Evolutionary conservation across 2,888 invertebrate species (phyloP).

Genomic region (Drosophila neutralis): DNA sequence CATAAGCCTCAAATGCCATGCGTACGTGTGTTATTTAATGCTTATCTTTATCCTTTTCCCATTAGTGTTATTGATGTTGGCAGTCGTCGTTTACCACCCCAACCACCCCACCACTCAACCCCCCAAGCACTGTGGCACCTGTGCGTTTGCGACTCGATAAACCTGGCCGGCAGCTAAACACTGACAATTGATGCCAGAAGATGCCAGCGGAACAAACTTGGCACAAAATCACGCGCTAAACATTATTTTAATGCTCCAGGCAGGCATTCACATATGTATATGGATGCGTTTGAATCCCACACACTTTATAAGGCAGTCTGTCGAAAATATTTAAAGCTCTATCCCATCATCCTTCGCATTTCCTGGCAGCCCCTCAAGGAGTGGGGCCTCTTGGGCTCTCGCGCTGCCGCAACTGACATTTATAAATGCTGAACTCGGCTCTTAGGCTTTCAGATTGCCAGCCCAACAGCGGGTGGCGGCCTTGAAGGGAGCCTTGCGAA

Average conservation of each 20-base stretch:
- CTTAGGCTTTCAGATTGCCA: slow-evolving; percentile 3
- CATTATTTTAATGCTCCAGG: slow-evolving; percentile 76
- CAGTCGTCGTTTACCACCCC: slow-evolving; percentile 44
- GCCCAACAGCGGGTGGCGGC: slow-evolving; percentile 31
- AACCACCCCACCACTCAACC: not conserved
- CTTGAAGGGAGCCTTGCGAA: slow-evolving; percentile 52
- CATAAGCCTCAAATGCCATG: slow-evolving; percentile 58
- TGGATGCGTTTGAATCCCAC: slow-evolving; percentile 11
- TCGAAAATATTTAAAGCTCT: slow-evolving; percentile 66
- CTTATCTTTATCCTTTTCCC: slow-evolving; percentile 82
- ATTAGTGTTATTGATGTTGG: slow-evolving; percentile 82
- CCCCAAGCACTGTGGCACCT: slow-evolving; percentile 22
- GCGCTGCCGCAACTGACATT: slow-evolving; percentile 40
- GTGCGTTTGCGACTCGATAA: slow-evolving; percentile 51
- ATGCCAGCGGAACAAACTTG: slow-evolving; percentile 41
- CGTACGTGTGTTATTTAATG: slow-evolving; percentile 80
- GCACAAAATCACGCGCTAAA: slow-evolving; percentile 75
- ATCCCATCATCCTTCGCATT: slow-evolving; percentile 39
- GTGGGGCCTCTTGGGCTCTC: slow-evolving; percentile 36
- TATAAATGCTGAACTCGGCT: slow-evolving; percentile 49
- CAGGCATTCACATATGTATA: slow-evolving; percentile 55
- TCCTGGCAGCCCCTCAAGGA: slow-evolving; percentile 23
- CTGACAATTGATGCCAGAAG: slow-evolving; percentile 78
- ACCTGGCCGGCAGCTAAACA: slow-evolving; percentile 70
- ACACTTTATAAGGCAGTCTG: slow-evolving; percentile 46